Conservation (phyloP, 2,888 invertebrate species). For the Eupeodes latifasciatus region DNA sequence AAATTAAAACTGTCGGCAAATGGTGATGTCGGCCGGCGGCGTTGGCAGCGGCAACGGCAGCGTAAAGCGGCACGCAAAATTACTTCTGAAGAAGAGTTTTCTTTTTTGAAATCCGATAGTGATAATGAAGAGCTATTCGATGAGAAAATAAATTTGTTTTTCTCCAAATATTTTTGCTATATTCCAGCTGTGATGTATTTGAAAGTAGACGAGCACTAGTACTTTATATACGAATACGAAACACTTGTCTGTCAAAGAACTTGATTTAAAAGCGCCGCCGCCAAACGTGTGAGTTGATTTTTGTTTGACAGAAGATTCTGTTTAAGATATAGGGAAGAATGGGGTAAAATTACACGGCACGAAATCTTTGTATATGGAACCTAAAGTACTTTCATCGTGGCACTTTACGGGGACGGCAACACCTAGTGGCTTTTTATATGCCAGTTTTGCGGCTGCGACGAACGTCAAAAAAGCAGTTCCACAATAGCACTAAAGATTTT, state of each 20-base stretch:
- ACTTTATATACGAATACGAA: conserved; percentile 17
- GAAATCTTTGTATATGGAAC: neutral
- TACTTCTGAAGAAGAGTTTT: conserved; percentile 63
- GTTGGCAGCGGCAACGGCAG: no score
- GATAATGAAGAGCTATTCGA: conserved; percentile 76
- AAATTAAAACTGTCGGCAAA: conserved; percentile 71
- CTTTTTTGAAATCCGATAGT: conserved; percentile 74
- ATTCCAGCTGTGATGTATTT: conserved; percentile 65
- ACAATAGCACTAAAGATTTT: no score
- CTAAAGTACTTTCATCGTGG: no score
- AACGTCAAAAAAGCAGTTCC: no score
- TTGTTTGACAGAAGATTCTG: conserved; percentile 75
- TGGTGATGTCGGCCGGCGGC: neutral
- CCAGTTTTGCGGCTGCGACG: no score
- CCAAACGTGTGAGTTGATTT: conserved; percentile 70
- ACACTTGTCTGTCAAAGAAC: conserved; percentile 75
- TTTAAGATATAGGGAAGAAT: conserved; percentile 38
- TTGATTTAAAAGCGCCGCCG: conserved; percentile 76
- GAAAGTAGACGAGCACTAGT: conserved; percentile 8
- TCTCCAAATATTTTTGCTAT: conserved; percentile 76
- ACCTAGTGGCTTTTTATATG: no score
- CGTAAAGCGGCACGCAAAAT: conserved; percentile 56
- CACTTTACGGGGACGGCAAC: no score
- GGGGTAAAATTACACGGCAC: neutral
- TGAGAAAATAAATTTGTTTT: conserved; percentile 76